Base-by-base conservation (phyloP, 1,140 invertebrate species). In the Aradophagus sp. region DNA sequence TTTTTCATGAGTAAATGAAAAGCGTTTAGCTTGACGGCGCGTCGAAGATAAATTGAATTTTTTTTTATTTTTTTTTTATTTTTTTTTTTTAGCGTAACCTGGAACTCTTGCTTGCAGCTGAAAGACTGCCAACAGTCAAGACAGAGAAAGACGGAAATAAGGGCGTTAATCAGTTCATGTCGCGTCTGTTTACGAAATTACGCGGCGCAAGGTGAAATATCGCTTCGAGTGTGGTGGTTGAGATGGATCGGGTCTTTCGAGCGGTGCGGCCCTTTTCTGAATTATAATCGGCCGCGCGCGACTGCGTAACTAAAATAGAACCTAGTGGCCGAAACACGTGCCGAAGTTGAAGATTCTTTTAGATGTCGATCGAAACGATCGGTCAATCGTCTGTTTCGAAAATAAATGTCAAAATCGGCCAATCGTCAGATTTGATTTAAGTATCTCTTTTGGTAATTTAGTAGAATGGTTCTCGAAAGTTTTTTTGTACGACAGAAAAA, bases 121-220 rank as follows among this genome's bases (percentile, higher is more conserved):
- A 50, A 41, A 36, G 23, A 17, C 45, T 59, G 67, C 52, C 58
- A 70, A 44, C 39, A 52, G 17, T 50, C 10, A 13, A 10, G 45
- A 41, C 48, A 45, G 53, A 71, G 47, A 65, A 65, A 55, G 45
- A 69, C 50, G 50, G 48, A 56, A 70, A 59, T 65, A 59, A 58
- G 39, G 45, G 61, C 48, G 59, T 65, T 71, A 71, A 65, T 71
- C 59, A 65, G 53, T 65, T 52, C 59, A 55, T 71, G 68, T 65
- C 59, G 61, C 68, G 45, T 59, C 39, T 71, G 53, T 71, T 71
- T 71, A 65, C 53, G 53, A 47, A 65, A 65, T 71, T 47, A 61
- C 56, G 61, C 39, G 50, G 47, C 47, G 68, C 47, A 59, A 65
- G 47, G 52, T 72, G 62, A 66, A 66, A 65, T 71, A 65, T 70